Percentiles rank a stretch among this genome's conserved stretches.
Evolutionary conservation across 2,113 vertebrate species (phyloP).

Genomic region (Phasianus colchicus): DNA sequence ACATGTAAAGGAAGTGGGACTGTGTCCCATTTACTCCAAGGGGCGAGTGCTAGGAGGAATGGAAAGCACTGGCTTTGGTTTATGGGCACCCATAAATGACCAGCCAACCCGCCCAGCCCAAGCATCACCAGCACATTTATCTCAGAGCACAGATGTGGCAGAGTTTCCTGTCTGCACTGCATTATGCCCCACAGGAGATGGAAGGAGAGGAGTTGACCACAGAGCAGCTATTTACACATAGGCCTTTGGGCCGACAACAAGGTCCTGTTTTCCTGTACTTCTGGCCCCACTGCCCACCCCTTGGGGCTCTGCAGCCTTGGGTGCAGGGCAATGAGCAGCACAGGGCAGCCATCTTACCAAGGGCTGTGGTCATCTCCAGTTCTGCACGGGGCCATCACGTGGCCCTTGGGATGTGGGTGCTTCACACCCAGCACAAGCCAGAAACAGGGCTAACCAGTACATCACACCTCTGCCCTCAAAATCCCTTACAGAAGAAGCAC

Average conservation of each 20-base stretch:
- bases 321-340: neutral
- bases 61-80: neutral
- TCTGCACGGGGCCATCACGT: neutral
- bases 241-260: neutral
- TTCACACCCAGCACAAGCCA: neutral
- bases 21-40: accelerated
- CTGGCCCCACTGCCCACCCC: neutral
- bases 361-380: neutral
- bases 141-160: neutral
- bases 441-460: neutral
- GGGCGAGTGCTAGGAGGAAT: neutral
- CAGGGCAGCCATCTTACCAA: neutral
- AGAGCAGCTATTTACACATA: neutral
- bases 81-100: neutral
- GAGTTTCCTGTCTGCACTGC: neutral
- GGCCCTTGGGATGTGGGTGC: neutral
- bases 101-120: neutral
- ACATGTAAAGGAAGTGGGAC: neutral
- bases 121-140: neutral
- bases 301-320: accelerated
- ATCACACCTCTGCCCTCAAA: neutral
- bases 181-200: too few species aligned
- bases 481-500: neutral
- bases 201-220: neutral
- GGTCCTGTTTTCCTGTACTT: neutral